These are phyloP conservation scores for Micropoecilia bifurca DNA, from an alignment of 2,797 vertebrate species.

Conservation along the genomic window DNA sequence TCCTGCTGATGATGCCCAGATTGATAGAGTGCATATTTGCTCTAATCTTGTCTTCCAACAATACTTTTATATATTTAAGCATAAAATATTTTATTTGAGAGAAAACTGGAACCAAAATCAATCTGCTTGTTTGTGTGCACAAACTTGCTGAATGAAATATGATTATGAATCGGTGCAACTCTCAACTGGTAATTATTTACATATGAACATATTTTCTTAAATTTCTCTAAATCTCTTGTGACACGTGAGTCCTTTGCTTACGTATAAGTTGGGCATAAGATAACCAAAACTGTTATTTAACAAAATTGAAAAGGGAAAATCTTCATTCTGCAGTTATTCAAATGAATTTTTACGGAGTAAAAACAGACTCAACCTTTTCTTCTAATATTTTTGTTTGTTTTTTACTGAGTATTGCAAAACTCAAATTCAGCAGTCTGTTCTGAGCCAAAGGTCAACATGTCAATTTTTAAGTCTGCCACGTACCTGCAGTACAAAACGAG, in stretches of 20 bases:
- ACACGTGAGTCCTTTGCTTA: neutral
- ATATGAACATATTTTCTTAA: neutral
- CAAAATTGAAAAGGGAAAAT: neutral
- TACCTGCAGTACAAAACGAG: slow-evolving; percentile 6
- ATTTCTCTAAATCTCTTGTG: neutral
- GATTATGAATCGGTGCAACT: neutral
- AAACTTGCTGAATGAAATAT: neutral
- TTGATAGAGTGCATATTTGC: neutral
- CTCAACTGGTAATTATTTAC: neutral
- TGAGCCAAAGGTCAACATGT: neutral
- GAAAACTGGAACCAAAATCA: neutral
- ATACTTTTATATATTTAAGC: neutral
- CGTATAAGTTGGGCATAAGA: neutral
- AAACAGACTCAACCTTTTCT: too few species aligned
- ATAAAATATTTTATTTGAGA: neutral
- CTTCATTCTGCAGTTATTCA: neutral
- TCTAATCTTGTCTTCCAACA: neutral
- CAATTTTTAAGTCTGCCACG: neutral
- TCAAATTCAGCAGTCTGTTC: neutral
- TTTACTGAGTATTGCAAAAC: neutral
- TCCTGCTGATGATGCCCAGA: neutral
- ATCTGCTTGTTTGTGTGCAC: neutral
- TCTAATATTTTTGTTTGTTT: too few species aligned
- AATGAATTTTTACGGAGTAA: neutral
- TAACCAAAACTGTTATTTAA: neutral